Percentiles rank a stretch among this genome's conserved stretches.
These are phyloP conservation scores for Anthopleura sola DNA, from an alignment of 64 coral and sea anemone species.

Conservation along the genomic window DNA sequence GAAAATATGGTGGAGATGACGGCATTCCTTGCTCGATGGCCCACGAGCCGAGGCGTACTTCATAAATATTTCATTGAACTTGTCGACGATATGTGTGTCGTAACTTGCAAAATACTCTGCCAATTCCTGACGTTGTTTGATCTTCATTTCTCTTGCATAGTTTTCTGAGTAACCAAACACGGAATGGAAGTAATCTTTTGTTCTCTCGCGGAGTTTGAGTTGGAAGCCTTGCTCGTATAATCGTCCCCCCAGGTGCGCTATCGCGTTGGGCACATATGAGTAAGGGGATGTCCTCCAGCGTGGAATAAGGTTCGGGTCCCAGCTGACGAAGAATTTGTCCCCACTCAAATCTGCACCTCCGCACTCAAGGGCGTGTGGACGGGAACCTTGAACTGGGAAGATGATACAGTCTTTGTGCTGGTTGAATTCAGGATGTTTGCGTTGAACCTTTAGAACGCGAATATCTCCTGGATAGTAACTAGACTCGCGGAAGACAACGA, in stretches of 20 bases:
- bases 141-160: not conserved
- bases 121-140: constrained; percentile 3
- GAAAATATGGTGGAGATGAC: constrained; percentile 26
- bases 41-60: constrained; percentile 16
- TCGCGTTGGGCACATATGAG: constrained; percentile 33
- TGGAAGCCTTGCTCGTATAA: not conserved
- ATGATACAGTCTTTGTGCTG: constrained; percentile 66
- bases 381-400: constrained; percentile 36
- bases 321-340: constrained; percentile 76
- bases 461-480: constrained; percentile 80
- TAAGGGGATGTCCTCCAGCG: constrained; percentile 11
- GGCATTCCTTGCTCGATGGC: not conserved
- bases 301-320: constrained; percentile 66
- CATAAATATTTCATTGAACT: constrained; percentile 2
- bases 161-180: constrained; percentile 7
- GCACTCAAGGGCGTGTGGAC: constrained; percentile 28
- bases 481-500: constrained; percentile 40
- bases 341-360: constrained; percentile 46
- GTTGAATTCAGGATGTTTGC: not conserved
- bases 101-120: constrained; percentile 40
- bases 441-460: constrained; percentile 41
- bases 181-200: not conserved
- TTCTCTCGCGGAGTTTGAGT: not conserved
- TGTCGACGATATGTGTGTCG: not conserved
- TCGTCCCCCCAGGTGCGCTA: not conserved